A percentile compares a stretch with the other conserved stretches of the same genome.
Evolutionary conservation across 23 tunicate species (phyloP).

Genomic region (Diplosoma virens): DNA sequence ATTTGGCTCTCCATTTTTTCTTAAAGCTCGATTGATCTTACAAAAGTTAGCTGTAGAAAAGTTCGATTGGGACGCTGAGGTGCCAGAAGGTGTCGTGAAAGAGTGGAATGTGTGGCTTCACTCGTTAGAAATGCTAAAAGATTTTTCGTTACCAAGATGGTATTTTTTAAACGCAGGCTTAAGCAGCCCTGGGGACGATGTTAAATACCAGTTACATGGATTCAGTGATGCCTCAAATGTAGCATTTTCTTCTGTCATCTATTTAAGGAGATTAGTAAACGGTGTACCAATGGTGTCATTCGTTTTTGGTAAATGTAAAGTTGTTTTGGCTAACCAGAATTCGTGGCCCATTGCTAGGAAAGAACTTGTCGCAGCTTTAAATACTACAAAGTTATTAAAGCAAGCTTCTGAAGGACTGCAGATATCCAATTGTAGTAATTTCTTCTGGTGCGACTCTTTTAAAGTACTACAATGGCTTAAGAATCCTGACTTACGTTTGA

Average conservation of each 20-base stretch:
- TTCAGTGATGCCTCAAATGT: neutral
- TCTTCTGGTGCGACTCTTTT: slow-evolving; percentile 8
- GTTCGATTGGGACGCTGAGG: too few species aligned
- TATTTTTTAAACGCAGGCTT: neutral
- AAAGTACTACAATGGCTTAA: slow-evolving; percentile 1
- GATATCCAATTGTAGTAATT: neutral
- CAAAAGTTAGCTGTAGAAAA: neutral
- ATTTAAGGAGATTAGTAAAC: neutral
- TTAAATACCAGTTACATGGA: neutral
- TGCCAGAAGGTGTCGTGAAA: too few species aligned
- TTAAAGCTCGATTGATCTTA: slow-evolving; percentile 1
- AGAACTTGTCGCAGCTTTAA: neutral
- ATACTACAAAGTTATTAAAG: neutral
- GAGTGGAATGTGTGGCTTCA: too few species aligned
- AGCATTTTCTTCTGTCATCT: neutral
- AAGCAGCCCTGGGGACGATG: neutral
- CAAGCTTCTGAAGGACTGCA: neutral
- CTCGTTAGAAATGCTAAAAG: too few species aligned
- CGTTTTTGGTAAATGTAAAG: neutral
- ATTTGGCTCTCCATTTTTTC: neutral
- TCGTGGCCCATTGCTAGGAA: slow-evolving; percentile 7
- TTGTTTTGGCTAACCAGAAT: neutral
- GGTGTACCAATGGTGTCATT: neutral
- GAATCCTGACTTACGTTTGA: slow-evolving; percentile 3
- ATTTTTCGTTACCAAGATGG: neutral